Percentiles rank a stretch among this genome's conserved stretches.
Conservation (phyloP, 2,888 invertebrate species). For the Hipparchia sbordonii region DNA sequence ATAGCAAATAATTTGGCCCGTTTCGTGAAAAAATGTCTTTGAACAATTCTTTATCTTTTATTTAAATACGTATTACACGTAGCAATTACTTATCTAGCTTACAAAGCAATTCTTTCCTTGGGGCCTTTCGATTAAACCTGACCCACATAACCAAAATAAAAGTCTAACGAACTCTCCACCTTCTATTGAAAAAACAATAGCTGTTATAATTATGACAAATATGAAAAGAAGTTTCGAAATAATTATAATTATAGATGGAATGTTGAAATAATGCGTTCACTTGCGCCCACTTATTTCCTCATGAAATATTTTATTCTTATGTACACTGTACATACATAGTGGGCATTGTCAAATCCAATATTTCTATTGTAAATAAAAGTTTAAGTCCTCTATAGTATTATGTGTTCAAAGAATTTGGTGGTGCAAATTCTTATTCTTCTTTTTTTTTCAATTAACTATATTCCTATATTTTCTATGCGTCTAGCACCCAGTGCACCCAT, state of each 20-base stretch:
- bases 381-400: too few relatives aligned
- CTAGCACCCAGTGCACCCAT: too few relatives aligned
- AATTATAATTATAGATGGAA: neutral
- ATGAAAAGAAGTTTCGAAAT: neutral
- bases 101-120: conserved; percentile 38
- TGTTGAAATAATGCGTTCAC: conserved; percentile 1
- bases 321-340: too few relatives aligned
- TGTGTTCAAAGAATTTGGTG: too few relatives aligned
- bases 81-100: conserved; percentile 22
- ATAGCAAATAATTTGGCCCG: neutral
- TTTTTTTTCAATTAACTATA: too few relatives aligned
- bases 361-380: too few relatives aligned
- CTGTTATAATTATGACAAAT: conserved; percentile 4
- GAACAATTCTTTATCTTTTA: conserved; percentile 3
- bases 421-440: neutral
- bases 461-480: too few relatives aligned
- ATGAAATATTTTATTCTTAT: neutral
- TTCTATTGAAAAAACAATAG: conserved; percentile 9
- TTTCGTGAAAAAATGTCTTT: conserved; percentile 6
- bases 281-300: neutral
- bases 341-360: too few relatives aligned
- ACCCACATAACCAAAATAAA: conserved; percentile 47
- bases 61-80: conserved; percentile 15
- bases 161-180: conserved; percentile 8
- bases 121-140: conserved; percentile 51